Conservation (phyloP, 2,113 vertebrate species). For the Entelurus aequoreus region DNA sequence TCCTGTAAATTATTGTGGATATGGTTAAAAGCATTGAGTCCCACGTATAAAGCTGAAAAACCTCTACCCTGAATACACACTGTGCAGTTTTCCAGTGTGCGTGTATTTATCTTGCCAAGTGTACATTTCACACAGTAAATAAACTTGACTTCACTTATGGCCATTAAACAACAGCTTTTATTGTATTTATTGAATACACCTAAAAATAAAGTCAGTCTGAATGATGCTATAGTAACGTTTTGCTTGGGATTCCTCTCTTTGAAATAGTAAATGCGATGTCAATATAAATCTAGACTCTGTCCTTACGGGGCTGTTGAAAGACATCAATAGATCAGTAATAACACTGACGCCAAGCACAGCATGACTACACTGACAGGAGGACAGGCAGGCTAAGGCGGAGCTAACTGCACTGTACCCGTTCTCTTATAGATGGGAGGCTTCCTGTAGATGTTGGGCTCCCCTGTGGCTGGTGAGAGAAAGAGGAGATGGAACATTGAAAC, state of each 20-base stretch:
- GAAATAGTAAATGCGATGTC: slow-evolving; percentile 22
- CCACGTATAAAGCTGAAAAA: not conserved
- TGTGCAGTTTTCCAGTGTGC: slow-evolving; percentile 7
- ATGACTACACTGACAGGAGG: slow-evolving; percentile 50
- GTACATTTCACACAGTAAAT: not conserved
- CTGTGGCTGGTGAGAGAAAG: slow-evolving; percentile 80
- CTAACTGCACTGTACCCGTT: slow-evolving; percentile 83
- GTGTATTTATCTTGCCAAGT: not conserved
- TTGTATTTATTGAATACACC: not conserved
- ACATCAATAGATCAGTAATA: slow-evolving; percentile 31
- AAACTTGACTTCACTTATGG: slow-evolving; percentile 24
- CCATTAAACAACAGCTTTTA: slow-evolving; percentile 7
- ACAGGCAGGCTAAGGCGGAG: slow-evolving; percentile 60
- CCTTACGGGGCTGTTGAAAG: slow-evolving; percentile 4
- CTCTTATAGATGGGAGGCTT: slow-evolving; percentile 97
- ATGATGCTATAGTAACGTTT: slow-evolving; percentile 3
- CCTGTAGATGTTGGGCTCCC: slow-evolving; percentile 96
- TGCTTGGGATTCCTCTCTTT: slow-evolving; percentile 19
- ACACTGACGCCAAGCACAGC: slow-evolving; percentile 44
- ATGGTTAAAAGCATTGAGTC: slow-evolving; percentile 3
- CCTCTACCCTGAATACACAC: slow-evolving; percentile 14
- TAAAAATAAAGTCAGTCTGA: too few relatives aligned
- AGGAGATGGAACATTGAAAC: slow-evolving; percentile 62
- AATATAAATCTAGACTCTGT: slow-evolving; percentile 29
- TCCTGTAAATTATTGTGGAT: not conserved